phyloP scores from a whole-genome alignment of 53 echinoderm and acorn worm species.

The Astropecten irregularis region DNA sequence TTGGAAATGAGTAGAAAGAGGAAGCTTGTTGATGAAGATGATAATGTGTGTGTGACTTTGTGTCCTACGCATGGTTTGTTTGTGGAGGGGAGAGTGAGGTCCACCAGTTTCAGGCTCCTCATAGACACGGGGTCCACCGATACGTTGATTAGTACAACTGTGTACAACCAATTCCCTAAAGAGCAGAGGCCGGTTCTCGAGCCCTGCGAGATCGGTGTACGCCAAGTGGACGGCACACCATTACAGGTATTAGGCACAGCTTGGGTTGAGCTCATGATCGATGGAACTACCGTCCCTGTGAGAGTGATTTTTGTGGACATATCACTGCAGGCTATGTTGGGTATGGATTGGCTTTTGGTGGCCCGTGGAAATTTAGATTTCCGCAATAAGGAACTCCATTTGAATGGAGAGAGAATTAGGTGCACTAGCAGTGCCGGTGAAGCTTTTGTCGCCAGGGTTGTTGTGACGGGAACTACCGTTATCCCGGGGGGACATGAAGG shows the following conservation, averaged over 20 bases:
- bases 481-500: conserved; percentile 49
- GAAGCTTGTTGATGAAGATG: background rate
- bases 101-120: conserved; percentile 17
- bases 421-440: background rate
- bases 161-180: conserved; percentile 34
- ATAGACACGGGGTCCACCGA: conserved; percentile 68
- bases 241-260: conserved; percentile 41
- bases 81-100: conserved; percentile 37
- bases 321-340: conserved; percentile 17
- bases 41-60: background rate
- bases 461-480: background rate
- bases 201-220: background rate
- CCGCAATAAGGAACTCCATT: background rate
- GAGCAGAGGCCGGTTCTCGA: conserved; percentile 40
- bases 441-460: conserved; percentile 9
- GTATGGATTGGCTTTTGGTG: conserved; percentile 36
- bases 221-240: conserved; percentile 50
- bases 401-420: conserved; percentile 19
- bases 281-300: background rate
- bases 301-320: conserved; percentile 65
- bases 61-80: conserved; percentile 35
- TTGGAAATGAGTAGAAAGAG: background rate
- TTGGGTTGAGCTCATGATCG: conserved; percentile 35
- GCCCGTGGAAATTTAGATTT: conserved; percentile 11
- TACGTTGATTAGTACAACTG: conserved; percentile 24